Base-by-base conservation (phyloP, 2,797 vertebrate species). In the Staurois parvus region DNA sequence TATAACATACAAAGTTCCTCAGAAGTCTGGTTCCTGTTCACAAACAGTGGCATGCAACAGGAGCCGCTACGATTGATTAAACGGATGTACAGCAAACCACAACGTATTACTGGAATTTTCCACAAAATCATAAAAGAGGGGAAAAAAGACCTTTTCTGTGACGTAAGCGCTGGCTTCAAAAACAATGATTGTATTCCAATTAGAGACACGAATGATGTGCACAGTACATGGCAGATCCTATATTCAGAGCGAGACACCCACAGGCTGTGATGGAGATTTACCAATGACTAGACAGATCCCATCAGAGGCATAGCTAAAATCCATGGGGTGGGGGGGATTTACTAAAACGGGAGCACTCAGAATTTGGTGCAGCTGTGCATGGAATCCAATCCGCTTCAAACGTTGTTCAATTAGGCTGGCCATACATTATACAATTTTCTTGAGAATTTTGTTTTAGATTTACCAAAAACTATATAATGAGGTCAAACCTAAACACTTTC, bases 71-170 rank as follows among this genome's bases (percentile, higher is more conserved):
- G 40, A 67, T 79, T 59, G 62, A 42, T 79, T 66, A 59, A 42
- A 34, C 76, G 62, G 34, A 79, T 67, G 64, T 45, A 67, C 24
- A 42, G 12, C 62, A 79, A 67, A 67, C 76, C 76, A 42, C 34
- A 67, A 40, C 67, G 62, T 34, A 4, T 79, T 67, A 79, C 76
- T 29, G 62, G 62, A 79, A 79, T 79, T 67, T 79, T 79, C 76
- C 62, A 67, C 34, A 67, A 45, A 79, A 67, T 79, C 62, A 67
- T 79, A 79, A 64, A 62, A 8, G 2, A n/a, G 59, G 24, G 3
- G 42, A 67, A 26, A 64, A 40, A 64, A n/a, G 52, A 37, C 48
- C 76, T 42, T 26, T 64, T 77, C 42, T 76, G 75, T 78, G n/a
- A 78, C 42, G 76, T 78, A 78, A 78, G n/a, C 19, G 9, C 34